These are phyloP conservation scores for Colletes collaris DNA, from an alignment of 2,888 invertebrate species.

Conservation along the genomic window DNA sequence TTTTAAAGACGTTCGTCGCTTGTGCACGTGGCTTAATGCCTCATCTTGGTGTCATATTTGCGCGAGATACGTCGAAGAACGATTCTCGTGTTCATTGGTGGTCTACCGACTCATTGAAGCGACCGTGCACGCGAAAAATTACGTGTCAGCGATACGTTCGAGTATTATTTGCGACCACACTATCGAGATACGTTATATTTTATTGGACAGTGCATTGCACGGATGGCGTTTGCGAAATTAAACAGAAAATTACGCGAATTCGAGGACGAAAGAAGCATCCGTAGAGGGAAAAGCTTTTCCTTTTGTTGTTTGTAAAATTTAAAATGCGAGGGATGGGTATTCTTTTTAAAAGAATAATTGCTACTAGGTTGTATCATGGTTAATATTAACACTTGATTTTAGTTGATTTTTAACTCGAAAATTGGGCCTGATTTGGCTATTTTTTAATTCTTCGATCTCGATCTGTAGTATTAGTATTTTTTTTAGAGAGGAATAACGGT, in stretches of 20 bases:
- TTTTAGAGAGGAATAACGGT: no score
- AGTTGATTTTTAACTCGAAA: no score
- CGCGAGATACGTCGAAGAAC: constrained; percentile 13
- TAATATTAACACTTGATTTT: no score
- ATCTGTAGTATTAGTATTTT: no score
- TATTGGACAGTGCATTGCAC: not conserved
- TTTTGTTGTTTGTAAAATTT: no score
- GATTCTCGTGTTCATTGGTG: constrained; percentile 14
- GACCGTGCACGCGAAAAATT: constrained; percentile 27
- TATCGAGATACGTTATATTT: constrained; percentile 6
- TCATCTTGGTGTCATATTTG: constrained; percentile 5
- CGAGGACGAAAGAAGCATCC: not conserved
- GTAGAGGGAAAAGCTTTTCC: not conserved
- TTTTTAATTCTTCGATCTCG: no score
- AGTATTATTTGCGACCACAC: constrained; percentile 4
- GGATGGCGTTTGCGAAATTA: constrained; percentile 5
- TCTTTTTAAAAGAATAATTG: no score
- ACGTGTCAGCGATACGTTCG: constrained; percentile 12
- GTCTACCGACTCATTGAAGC: constrained; percentile 21
- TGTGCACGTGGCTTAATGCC: constrained; percentile 37
- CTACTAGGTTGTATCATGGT: no score
- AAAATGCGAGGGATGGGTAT: no score
- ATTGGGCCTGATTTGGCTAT: no score
- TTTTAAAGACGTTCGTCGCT: constrained; percentile 41
- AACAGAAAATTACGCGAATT: constrained; percentile 2